Conservation (phyloP, 2,888 invertebrate species). For the Eupithecia vulgata region DNA sequence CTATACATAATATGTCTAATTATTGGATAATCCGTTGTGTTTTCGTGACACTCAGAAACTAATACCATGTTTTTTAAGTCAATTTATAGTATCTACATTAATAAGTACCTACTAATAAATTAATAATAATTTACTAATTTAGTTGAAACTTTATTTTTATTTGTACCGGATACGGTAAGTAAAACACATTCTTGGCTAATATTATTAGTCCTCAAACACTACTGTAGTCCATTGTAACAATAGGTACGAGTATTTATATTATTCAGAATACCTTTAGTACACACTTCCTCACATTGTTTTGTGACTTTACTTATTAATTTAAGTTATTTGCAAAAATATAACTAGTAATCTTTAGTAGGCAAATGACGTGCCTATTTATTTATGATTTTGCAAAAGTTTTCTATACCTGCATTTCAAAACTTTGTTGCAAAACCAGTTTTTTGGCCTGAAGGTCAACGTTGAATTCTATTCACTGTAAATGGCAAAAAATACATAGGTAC, state of each 20-base stretch:
- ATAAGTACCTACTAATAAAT: no score
- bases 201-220: neutral
- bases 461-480: slow-evolving; percentile 1
- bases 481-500: neutral
- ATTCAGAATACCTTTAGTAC: neutral
- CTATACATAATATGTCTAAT: neutral
- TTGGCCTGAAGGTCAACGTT: slow-evolving; percentile 6
- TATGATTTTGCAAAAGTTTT: neutral
- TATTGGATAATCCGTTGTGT: neutral
- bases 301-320: neutral
- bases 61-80: neutral
- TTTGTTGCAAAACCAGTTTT: neutral
- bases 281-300: neutral
- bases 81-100: no score
- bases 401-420: neutral
- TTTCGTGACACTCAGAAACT: neutral
- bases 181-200: neutral
- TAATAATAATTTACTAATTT: no score
- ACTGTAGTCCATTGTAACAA: neutral
- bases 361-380: neutral
- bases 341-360: neutral
- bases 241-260: neutral
- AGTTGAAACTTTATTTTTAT: neutral
- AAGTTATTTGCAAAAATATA: neutral
- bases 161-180: neutral